Evolutionary conservation across 2,888 invertebrate species (phyloP), one percentile per base, ranked within the genome.

Genomic region (Nomada ruficornis): DNA sequence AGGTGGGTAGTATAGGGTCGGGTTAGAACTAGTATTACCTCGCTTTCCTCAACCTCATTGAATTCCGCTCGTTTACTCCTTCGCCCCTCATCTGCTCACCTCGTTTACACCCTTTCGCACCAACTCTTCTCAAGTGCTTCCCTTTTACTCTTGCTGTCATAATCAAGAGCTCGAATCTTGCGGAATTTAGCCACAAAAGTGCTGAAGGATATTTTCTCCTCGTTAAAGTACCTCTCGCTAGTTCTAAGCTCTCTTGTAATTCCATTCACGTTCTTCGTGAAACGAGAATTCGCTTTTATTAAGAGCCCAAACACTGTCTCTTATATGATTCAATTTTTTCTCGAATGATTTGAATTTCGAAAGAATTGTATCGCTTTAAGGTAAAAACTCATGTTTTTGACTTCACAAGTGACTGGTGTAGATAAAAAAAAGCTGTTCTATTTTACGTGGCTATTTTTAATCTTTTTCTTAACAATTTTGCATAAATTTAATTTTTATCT

Each of bases 1-100:
- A 92, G 92, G 92, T 92, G 92, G 92, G 86, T 90, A 89, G 84
- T 88, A 85, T 76, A 82, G 88, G 88, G 87, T 86, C 88, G 90
- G 89, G 89, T 89, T 90, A 90, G 86, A 83, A 88, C 89, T 69
- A 86, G 68, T 79, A 68, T 84, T 84, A 83, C 88, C 82, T 86
- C 85, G 70, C 77, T 80, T 83, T 87, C 75, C 86, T 82, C 82
- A 55, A 63, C 67, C 83, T 77, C 82, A 75, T 78, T 85, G 77
- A 88, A 86, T 85, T 86, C 70, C 72, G 77, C 83, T 76, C 86
- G 86, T 78, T 80, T 82, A 64, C 80, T 83, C 86, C 81, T 77
- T 77, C 67, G 74, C 79, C 42, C 62, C 57, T 59, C 36, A 18
- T 65, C 62, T 23, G 20, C 71, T 65, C 74, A 76, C 70, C 84